Base-by-base conservation (phyloP, 2,113 vertebrate species). In the Megaceryle maxima region DNA sequence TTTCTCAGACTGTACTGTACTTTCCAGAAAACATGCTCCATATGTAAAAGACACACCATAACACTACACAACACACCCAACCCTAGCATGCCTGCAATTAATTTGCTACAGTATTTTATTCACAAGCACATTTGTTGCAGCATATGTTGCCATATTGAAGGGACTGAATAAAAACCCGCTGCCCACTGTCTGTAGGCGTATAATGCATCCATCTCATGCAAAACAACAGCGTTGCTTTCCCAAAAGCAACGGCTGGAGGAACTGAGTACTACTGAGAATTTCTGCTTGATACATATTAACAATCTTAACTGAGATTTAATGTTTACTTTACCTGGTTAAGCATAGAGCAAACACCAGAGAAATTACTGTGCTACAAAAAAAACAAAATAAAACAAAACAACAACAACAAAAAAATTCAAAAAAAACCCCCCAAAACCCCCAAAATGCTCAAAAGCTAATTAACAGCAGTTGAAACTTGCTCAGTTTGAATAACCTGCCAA, bases 221-320 rank as follows among this genome's bases (percentile, higher is more conserved):
- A 50, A 95, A 74, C 29, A 77, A 9, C n/a, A 41, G 44, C 11
- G 8, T 5, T 70, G 73, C 73, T 50, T 69, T 79, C 72, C 86
- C 24, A 3, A 80, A 90, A 88, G 57, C 67, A 50, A 46, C 1
- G 7, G 39, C 53, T 70, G 26, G 28, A 76, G 53, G 64, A 87
- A 81, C 4, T 35, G 51, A 87, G 90, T 51, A 6, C 86, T 66
- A 29, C 60, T 12, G 64, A 95, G 76, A 70, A 57, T 73, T 93
- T 85, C 82, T 74, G 26, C 86, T 83, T 92, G 72, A 79, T 77
- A 20, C 92, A 25, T 35, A 63, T 6, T 6, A 88, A 89, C 60
- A 83, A 96, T 80, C 86, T 94, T 95, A 97, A 96, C 93, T 94
- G 95, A 96, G 89, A 95, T 94, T 96, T 95, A 95, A 96, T 94